Base-by-base conservation (phyloP, 2,888 invertebrate species). In the Podotricha telesiphe region DNA sequence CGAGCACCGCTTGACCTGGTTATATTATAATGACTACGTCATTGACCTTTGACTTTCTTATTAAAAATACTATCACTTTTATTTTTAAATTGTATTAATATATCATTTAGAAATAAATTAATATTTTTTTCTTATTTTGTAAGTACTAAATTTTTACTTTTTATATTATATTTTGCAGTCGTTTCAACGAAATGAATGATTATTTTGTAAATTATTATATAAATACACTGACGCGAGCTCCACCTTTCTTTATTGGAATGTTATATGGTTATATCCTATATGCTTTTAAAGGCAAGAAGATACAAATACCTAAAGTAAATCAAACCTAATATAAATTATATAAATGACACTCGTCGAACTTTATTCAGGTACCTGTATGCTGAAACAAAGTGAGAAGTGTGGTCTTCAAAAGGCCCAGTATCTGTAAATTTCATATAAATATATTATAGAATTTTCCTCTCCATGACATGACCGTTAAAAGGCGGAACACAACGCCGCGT, bases 211-310 rank as follows among this genome's bases (percentile, higher is more conserved):
- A 79, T 22, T 89, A 84, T 69, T 88, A 89, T 48, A 69, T 81
- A 2, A 85, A 87, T 71, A 82, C 86, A 0, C 67, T 88, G 15
- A 82, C 87, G 1, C 74, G 89, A 71, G 83, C 78, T 68, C 22
- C 81, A 53, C 85, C 88, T 0, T 79, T 82, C 42, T 76, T 86
- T 8, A 80, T 87, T 48, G 79, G 79, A 0, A 74, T 86, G 55
- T 70, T 80, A 0, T 86, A 83, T 53, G 85, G 86, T 0, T 88
- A 87, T 0, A 50, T 86, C 80, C 78, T 94, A 93, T 15, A 85
- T 79, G 2, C 78, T 65, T 94, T 80, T 89, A 77, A 20, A 0
- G 42, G 7, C 55, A 77, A 50, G 76, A 78, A 0, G 51, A 59
- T 77, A n/a, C 42, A 50, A 66, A 80, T 68, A 66, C 42, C 51